Conservation (phyloP, 2,113 vertebrate species). For the Accipiter virgatus region DNA sequence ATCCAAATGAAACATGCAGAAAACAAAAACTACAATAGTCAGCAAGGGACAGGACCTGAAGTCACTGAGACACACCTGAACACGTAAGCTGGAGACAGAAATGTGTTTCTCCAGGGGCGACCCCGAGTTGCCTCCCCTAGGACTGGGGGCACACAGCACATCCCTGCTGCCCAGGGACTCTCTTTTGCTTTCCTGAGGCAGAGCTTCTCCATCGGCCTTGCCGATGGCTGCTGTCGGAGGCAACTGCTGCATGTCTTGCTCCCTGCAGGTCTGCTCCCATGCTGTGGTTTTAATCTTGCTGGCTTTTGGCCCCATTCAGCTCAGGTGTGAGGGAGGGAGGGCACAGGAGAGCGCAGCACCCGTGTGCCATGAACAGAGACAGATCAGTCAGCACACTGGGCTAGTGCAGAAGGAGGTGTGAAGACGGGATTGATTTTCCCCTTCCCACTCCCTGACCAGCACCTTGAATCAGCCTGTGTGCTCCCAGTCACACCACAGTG, state of each 20-base stretch:
- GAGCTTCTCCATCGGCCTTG: not conserved
- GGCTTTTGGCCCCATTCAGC: not conserved
- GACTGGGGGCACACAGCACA: not conserved
- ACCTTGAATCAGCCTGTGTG: not conserved
- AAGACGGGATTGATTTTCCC: not conserved
- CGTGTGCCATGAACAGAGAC: fast-evolving
- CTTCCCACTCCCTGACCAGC: not conserved
- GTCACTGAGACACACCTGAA: not conserved
- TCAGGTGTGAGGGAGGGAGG: not conserved
- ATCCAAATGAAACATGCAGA: not conserved
- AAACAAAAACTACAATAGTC: not conserved
- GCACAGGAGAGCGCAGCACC: not conserved
- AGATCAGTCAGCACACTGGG: not conserved
- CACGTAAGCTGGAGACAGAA: fast-evolving
- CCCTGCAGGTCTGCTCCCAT: not conserved
- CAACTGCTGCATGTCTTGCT: not conserved
- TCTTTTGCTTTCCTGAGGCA: not conserved
- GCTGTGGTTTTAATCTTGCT: not conserved
- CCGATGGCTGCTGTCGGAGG: not conserved
- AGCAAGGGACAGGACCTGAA: not conserved
- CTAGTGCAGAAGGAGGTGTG: not conserved
- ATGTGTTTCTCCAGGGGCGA: not conserved
- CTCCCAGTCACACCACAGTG: not conserved
- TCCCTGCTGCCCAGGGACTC: not conserved
- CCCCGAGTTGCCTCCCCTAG: not conserved